Evolutionary conservation across 2,888 invertebrate species (phyloP).

Genomic region (Nymphalis urticae): DNA sequence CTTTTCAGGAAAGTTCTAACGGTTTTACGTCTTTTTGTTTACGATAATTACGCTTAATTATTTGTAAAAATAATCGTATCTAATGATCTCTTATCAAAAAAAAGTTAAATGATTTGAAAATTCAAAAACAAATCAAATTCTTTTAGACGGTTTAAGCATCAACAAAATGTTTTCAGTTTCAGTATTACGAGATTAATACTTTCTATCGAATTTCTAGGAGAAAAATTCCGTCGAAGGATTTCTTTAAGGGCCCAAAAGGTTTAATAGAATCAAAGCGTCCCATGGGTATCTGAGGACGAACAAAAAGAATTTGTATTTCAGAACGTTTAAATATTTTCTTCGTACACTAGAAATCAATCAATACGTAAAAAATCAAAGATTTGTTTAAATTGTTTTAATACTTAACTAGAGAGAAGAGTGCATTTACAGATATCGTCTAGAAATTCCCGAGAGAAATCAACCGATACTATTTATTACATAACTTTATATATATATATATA

Average conservation of each 20-base stretch:
- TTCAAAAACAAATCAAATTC: not conserved
- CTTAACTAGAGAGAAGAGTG: no score
- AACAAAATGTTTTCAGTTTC: not conserved
- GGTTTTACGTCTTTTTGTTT: no score
- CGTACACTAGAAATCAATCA: constrained; percentile 20
- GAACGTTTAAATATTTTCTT: constrained; percentile 21
- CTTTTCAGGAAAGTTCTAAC: no score
- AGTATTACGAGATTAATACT: constrained; percentile 3
- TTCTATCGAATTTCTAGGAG: constrained; percentile 5
- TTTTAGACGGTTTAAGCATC: not conserved
- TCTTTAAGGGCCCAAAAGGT: constrained; percentile 20
- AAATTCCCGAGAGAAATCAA: no score
- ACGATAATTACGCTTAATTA: no score
- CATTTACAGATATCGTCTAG: no score
- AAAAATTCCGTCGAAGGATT: constrained; percentile 9
- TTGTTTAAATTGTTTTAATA: no score
- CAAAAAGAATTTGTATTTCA: constrained; percentile 26
- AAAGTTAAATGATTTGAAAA: not conserved
- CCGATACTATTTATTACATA: no score
- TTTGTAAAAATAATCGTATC: no score
- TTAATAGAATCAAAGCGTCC: constrained; percentile 30
- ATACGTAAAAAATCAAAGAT: not conserved
- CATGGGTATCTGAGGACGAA: constrained; percentile 17
- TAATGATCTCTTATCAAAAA: not conserved
- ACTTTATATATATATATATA: no score